phyloP scores from a whole-genome alignment of 2,888 invertebrate species.

The Catotricha subobsoleta region DNA sequence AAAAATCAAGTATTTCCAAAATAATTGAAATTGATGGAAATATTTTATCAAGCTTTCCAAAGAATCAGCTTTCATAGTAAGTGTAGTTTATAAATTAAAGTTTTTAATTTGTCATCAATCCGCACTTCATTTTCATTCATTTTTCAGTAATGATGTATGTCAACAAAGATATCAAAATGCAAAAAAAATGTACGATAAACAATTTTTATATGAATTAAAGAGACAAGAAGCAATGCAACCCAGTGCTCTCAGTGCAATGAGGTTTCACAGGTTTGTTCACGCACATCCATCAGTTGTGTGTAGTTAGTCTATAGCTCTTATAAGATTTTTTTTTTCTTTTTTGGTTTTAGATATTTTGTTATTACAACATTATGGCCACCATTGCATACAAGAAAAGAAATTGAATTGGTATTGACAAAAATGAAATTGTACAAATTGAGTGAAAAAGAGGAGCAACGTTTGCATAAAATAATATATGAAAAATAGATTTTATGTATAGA shows the following conservation, averaged over 20 bases:
- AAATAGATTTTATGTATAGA: too few relatives aligned
- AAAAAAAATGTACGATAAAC: constrained; percentile 20
- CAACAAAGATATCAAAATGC: constrained; percentile 7
- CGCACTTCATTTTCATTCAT: not conserved
- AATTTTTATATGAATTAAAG: constrained; percentile 27
- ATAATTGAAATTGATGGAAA: too few relatives aligned
- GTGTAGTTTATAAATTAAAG: too few relatives aligned
- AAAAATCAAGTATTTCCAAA: too few relatives aligned
- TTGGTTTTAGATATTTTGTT: constrained; percentile 25
- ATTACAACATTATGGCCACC: constrained; percentile 30
- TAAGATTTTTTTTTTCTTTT: too few relatives aligned
- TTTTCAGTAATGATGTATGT: constrained; percentile 6
- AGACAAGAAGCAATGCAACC: constrained; percentile 28
- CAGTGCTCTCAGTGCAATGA: constrained; percentile 28
- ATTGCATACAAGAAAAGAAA: constrained; percentile 27
- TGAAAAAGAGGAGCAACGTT: constrained; percentile 9
- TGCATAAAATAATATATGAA: constrained; percentile 9
- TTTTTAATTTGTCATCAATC: too few relatives aligned
- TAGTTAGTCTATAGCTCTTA: too few relatives aligned
- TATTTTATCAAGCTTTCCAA: too few relatives aligned
- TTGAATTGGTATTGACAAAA: constrained; percentile 17
- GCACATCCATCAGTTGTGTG: too few relatives aligned
- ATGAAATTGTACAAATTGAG: constrained; percentile 9
- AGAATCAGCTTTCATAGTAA: too few relatives aligned
- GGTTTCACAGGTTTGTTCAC: constrained; percentile 30